These are phyloP conservation scores for Drosophila buzzatii DNA, from an alignment of 2,888 invertebrate species.

Conservation along the genomic window DNA sequence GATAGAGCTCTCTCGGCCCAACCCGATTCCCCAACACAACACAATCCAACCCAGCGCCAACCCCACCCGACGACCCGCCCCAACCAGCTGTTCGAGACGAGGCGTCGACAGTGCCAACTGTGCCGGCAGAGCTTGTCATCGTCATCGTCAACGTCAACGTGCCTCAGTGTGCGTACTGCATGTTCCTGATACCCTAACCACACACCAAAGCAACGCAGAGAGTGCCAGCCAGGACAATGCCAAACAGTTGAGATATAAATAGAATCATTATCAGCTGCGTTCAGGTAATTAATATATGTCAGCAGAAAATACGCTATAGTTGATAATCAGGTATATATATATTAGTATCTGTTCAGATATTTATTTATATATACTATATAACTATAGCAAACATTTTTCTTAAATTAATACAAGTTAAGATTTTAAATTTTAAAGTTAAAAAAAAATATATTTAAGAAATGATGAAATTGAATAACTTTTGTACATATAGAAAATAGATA, in stretches of 20 bases:
- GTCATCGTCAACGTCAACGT: constrained; percentile 29
- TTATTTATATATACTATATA: not conserved
- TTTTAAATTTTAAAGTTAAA: no score
- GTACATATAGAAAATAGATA: no score
- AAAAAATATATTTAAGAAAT: no score
- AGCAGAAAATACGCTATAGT: no score
- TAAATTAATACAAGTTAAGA: not conserved
- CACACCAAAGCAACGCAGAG: not conserved
- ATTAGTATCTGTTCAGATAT: no score
- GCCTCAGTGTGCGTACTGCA: constrained; percentile 19
- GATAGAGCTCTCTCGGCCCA: constrained; percentile 1
- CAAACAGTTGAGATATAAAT: not conserved
- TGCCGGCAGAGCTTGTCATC: constrained; percentile 26
- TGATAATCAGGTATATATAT: no score
- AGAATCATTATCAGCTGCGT: not conserved
- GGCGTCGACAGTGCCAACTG: constrained; percentile 30
- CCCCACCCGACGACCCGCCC: constrained; percentile 14
- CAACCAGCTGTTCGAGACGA: constrained; percentile 41
- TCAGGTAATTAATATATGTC: no score
- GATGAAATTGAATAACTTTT: no score
- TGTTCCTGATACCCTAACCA: constrained; percentile 24
- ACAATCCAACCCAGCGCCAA: not conserved
- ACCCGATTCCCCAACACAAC: constrained; percentile 2
- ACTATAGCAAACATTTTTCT: not conserved
- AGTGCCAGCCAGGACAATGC: not conserved